Percentiles rank a stretch among this genome's conserved stretches.
These are phyloP conservation scores for Aspidapion aeneum DNA, from an alignment of 2,888 invertebrate genomes.

Conservation along the genomic window DNA sequence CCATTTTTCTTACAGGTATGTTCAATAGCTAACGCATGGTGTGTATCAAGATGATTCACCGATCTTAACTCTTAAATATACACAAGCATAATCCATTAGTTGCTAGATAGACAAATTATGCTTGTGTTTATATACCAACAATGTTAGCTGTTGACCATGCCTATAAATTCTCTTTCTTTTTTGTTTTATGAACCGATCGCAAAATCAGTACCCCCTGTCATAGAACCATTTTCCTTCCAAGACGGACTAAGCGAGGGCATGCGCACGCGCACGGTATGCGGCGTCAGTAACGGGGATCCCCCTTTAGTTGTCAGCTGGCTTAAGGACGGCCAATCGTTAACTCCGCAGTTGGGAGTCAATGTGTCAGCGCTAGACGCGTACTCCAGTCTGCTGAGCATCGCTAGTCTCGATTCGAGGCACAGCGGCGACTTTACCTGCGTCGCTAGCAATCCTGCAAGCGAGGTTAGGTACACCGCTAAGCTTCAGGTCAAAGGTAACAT, in stretches of 20 bases:
- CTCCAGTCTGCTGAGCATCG: constrained; percentile 74
- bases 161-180: neutral
- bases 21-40: no score
- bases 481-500: constrained; percentile 82
- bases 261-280: constrained; percentile 78
- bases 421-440: constrained; percentile 76
- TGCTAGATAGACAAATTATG: no score
- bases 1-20: no score
- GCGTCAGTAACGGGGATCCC: constrained; percentile 76
- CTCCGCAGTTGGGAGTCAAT: constrained; percentile 64
- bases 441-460: constrained; percentile 74
- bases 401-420: constrained; percentile 70
- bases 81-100: no score
- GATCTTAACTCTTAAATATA: no score
- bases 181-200: no score
- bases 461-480: constrained; percentile 75
- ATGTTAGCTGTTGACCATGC: no score
- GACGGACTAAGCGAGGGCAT: constrained; percentile 78
- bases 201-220: constrained; percentile 75
- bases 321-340: constrained; percentile 72
- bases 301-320: constrained; percentile 79
- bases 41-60: no score
- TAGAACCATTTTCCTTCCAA: constrained; percentile 82
- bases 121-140: no score
- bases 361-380: constrained; percentile 71